Conservation (phyloP, 2,888 invertebrate species). For the Pachydiplax longipennis region DNA sequence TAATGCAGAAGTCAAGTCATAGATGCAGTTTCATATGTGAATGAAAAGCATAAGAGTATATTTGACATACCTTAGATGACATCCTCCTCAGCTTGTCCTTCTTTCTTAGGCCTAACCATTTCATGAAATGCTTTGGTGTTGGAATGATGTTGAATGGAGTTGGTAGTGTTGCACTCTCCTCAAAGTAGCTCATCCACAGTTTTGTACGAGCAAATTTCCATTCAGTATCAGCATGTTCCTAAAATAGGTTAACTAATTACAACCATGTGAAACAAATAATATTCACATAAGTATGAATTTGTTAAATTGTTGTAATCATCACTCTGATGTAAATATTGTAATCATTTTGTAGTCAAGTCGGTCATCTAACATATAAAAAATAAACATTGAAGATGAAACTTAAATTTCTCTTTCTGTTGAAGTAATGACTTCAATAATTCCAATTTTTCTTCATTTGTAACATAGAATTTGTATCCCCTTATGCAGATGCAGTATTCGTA, state of each 20-base stretch:
- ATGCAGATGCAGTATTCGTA: too few species aligned
- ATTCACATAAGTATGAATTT: too few species aligned
- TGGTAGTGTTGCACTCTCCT: slow-evolving; percentile 87
- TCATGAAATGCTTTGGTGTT: slow-evolving; percentile 79
- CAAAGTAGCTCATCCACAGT: slow-evolving; percentile 96
- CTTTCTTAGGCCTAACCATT: slow-evolving; percentile 70
- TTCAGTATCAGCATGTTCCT: slow-evolving; percentile 94
- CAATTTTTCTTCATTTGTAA: too few species aligned
- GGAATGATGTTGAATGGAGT: slow-evolving; percentile 94
- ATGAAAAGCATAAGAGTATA: neutral
- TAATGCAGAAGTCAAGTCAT: too few species aligned
- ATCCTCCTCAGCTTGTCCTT: slow-evolving; percentile 67
- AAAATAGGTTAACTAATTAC: slow-evolving; percentile 6
- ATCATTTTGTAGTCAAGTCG: too few species aligned
- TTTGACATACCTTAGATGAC: slow-evolving; percentile 62
- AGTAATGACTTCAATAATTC: too few species aligned
- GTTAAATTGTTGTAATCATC: too few species aligned
- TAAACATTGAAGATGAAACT: too few species aligned
- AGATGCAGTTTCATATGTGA: neutral
- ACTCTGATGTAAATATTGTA: too few species aligned
- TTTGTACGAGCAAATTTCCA: slow-evolving; percentile 97
- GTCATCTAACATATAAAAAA: too few species aligned
- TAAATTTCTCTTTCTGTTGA: too few species aligned
- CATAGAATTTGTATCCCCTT: too few species aligned
- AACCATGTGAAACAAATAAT: neutral